A percentile compares a stretch with the other conserved stretches of the same genome.
Conservation (phyloP, 2,113 vertebrate genomes). For the Pseudopodoces humilis region DNA sequence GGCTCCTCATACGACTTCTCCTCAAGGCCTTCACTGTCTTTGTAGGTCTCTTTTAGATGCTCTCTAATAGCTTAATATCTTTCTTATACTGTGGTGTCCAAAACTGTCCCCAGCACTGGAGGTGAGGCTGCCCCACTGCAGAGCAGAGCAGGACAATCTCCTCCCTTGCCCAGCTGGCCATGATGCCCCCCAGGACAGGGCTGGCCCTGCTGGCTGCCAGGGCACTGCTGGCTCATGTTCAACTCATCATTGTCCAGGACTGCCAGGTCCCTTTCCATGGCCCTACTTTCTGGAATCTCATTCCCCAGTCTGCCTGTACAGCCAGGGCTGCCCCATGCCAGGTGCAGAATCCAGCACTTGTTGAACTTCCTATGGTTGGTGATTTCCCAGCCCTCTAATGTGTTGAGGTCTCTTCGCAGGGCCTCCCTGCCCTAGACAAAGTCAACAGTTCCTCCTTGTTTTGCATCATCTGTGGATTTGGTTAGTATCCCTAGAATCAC, state of each 20-base stretch:
- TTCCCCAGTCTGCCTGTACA: background rate
- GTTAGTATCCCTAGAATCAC: background rate
- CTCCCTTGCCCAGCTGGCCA: background rate
- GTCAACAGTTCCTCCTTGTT: background rate
- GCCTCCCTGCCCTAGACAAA: background rate
- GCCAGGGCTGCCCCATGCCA: background rate
- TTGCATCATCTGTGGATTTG: rapidly evolving
- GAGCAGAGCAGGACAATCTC: background rate
- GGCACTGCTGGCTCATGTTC: background rate
- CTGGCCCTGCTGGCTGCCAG: background rate
- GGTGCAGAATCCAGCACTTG: background rate
- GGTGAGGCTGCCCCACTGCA: background rate
- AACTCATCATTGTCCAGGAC: background rate
- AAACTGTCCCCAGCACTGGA: background rate
- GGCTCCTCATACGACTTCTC: rapidly evolving
- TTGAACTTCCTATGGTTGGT: background rate
- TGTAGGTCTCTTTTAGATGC: background rate
- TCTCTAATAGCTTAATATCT: background rate
- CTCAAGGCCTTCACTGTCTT: background rate
- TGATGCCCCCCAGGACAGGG: background rate
- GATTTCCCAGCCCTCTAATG: background rate
- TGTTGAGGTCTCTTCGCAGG: background rate
- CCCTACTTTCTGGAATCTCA: background rate
- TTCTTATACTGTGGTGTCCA: background rate
- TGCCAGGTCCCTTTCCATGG: background rate